phyloP scores from a whole-genome alignment of 2,888 invertebrate genomes.

The Eulithis testata region DNA sequence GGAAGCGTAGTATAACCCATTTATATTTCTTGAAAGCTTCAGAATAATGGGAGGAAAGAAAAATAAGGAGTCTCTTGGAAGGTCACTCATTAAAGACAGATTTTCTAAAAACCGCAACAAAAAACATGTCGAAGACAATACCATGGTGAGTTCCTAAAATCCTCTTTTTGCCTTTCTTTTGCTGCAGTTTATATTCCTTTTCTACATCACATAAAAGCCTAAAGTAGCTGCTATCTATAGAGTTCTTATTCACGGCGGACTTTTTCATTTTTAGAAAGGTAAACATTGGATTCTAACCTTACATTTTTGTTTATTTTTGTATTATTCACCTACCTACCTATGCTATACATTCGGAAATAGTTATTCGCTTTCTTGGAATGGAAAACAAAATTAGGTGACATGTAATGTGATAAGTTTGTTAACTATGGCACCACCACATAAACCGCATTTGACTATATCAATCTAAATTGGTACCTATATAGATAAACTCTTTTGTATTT shows the following conservation, averaged over 20 bases:
- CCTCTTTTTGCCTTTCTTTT: not conserved
- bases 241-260: too few relatives aligned
- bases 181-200: not conserved
- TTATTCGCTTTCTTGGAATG: too few relatives aligned
- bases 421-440: too few relatives aligned
- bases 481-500: not conserved
- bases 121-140: constrained; percentile 88
- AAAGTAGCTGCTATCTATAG: not conserved
- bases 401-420: too few relatives aligned
- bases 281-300: constrained; percentile 23
- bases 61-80: constrained; percentile 87
- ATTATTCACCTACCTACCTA: too few relatives aligned
- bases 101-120: constrained; percentile 86
- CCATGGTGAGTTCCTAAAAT: constrained; percentile 80
- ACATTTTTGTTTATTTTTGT: not conserved
- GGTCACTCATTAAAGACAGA: constrained; percentile 90
- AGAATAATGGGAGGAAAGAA: constrained; percentile 90
- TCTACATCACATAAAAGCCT: not conserved
- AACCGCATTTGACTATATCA: too few relatives aligned
- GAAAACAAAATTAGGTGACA: too few relatives aligned
- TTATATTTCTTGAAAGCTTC: not conserved
- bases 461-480: too few relatives aligned
- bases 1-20: too few relatives aligned
- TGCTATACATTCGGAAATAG: too few relatives aligned
- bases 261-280: not conserved